Evolutionary conservation across 2,113 vertebrate genomes (phyloP).

Genomic region (Junco hyemalis): DNA sequence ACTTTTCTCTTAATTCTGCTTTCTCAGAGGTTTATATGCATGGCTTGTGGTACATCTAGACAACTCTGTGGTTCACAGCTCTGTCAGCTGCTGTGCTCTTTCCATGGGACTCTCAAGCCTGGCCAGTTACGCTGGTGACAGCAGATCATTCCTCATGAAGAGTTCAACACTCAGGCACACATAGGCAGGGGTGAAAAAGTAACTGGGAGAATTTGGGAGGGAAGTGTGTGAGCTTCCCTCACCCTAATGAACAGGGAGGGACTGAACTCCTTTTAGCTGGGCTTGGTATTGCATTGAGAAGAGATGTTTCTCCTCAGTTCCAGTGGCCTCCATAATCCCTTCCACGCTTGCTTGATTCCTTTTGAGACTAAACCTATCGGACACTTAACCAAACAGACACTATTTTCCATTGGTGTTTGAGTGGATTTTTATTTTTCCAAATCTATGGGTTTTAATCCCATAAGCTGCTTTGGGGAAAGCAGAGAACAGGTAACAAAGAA

Average conservation of each 20-base stretch:
- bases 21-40: background rate
- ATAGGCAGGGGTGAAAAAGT: background rate
- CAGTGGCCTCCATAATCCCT: background rate
- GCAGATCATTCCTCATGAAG: fast-evolving
- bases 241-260: background rate
- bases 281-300: background rate
- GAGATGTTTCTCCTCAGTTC: fast-evolving
- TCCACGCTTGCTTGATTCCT: background rate
- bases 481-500: background rate
- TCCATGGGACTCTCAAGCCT: background rate
- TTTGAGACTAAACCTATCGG: background rate
- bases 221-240: background rate
- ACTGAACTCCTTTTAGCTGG: background rate
- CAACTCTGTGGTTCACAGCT: background rate
- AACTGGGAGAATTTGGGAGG: background rate
- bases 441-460: background rate
- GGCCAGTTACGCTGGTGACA: background rate
- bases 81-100: background rate
- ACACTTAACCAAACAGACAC: background rate
- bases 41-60: background rate
- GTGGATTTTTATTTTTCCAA: background rate
- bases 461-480: background rate
- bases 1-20: background rate
- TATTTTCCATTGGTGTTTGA: background rate
- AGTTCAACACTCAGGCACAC: background rate